phyloP scores from a whole-genome alignment of 1,140 invertebrate species.

The Drosophila trapezifrons region DNA sequence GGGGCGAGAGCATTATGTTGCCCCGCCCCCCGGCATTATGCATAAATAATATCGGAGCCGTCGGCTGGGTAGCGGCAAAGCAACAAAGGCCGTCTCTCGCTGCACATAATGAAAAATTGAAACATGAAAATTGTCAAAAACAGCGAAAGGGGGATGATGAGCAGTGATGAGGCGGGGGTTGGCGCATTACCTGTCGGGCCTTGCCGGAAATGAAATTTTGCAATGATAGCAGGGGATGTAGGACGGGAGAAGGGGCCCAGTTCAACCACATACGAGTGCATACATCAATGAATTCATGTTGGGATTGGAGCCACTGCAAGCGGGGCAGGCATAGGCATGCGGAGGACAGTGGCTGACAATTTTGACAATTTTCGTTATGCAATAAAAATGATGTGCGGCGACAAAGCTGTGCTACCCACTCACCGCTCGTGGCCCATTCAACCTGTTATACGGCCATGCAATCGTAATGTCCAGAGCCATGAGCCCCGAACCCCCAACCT shows the following conservation, averaged over 20 bases:
- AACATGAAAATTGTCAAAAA: slow-evolving; percentile 82
- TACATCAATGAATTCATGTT: slow-evolving; percentile 52
- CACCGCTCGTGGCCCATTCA: slow-evolving; percentile 36
- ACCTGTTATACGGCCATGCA: slow-evolving; percentile 57
- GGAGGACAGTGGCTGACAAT: slow-evolving; percentile 59
- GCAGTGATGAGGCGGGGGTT: neutral
- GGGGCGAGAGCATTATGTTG: neutral
- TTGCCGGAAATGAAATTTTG: slow-evolving; percentile 78
- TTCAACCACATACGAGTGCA: slow-evolving; percentile 48
- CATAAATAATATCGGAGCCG: slow-evolving; percentile 73
- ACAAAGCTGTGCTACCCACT: slow-evolving; percentile 43
- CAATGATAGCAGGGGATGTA: slow-evolving; percentile 52
- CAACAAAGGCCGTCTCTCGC: slow-evolving; percentile 51
- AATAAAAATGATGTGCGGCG: slow-evolving; percentile 68
- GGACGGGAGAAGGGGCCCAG: neutral
- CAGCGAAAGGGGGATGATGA: slow-evolving; percentile 40
- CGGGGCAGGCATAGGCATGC: no score
- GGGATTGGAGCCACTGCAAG: slow-evolving; percentile 11
- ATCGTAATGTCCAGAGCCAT: slow-evolving; percentile 29
- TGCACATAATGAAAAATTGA: slow-evolving; percentile 79
- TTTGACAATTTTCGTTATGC: slow-evolving; percentile 79
- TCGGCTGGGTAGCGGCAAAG: neutral
- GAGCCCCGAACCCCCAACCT: neutral
- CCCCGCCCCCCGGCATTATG: slow-evolving; percentile 60
- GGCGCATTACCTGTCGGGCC: slow-evolving; percentile 66